Conservation (phyloP, 2,113 vertebrate species). For the Anser cygnoides region DNA sequence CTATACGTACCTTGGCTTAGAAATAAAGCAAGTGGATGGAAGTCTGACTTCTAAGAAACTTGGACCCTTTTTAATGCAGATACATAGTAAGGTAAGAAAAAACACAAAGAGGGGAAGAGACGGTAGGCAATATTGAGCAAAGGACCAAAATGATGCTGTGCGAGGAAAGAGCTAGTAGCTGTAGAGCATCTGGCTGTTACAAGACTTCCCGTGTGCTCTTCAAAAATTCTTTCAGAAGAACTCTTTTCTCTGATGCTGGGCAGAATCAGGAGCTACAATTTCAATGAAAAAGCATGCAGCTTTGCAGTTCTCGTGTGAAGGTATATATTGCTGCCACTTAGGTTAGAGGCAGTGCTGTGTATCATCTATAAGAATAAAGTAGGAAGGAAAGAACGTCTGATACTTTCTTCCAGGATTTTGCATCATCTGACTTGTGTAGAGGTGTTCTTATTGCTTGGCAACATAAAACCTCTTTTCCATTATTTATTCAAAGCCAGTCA, state of each 20-base stretch:
- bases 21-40: neutral
- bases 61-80: neutral
- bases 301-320: neutral
- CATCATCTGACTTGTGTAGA: neutral
- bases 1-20: neutral
- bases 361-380: neutral
- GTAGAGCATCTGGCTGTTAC: neutral
- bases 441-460: neutral
- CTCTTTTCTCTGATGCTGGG: neutral
- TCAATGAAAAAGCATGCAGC: neutral
- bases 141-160: neutral
- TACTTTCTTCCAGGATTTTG: neutral
- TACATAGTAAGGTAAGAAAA: neutral
- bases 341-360: neutral
- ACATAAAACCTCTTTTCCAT: neutral
- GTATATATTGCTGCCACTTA: neutral
- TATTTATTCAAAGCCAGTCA: constrained; percentile 5
- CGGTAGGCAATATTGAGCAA: neutral
- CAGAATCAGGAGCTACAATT: neutral
- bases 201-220: neutral
- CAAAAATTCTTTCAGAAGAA: neutral
- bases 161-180: neutral
- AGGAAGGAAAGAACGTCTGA: neutral
- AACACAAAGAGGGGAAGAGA: neutral
- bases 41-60: neutral